Evolutionary conservation across 2,113 vertebrate species (phyloP).

Genomic region (Corythornis cristatus): DNA sequence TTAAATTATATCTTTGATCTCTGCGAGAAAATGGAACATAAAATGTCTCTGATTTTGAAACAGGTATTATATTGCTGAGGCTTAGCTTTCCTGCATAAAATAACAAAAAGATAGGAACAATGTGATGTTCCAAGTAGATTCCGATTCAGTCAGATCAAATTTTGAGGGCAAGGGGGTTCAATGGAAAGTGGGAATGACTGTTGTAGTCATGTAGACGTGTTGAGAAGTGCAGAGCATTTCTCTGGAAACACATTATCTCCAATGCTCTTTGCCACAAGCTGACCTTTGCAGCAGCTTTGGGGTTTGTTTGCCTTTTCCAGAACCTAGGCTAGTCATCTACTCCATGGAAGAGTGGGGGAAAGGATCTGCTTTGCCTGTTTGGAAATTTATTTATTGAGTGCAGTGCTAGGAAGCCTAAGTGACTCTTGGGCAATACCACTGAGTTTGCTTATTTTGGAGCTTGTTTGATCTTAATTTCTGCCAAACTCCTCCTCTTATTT

Average conservation of each 20-base stretch:
- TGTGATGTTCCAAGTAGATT: not conserved
- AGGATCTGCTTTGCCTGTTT: not conserved
- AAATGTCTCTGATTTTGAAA: not conserved
- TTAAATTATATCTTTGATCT: not conserved
- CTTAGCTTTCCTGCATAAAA: not conserved
- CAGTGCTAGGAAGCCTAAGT: not conserved
- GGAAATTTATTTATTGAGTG: not conserved
- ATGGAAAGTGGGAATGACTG: not conserved
- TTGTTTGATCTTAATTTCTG: not conserved
- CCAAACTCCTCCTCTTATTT: not conserved
- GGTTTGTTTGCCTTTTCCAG: not conserved
- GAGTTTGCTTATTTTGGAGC: not conserved
- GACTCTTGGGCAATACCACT: not conserved
- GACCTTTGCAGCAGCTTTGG: not conserved
- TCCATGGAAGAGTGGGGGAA: not conserved
- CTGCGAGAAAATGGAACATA: not conserved
- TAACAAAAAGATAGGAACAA: not conserved
- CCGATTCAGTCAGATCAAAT: not conserved
- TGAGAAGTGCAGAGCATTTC: not conserved
- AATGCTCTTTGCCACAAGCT: not conserved
- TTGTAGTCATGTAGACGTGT: fast-evolving
- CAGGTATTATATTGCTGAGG: not conserved
- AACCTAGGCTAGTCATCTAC: not conserved
- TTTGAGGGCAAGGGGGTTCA: not conserved
- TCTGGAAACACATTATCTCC: not conserved